These are phyloP conservation scores for Tangachromis dhanisi DNA, from an alignment of 2,113 vertebrate genomes.

Conservation along the genomic window DNA sequence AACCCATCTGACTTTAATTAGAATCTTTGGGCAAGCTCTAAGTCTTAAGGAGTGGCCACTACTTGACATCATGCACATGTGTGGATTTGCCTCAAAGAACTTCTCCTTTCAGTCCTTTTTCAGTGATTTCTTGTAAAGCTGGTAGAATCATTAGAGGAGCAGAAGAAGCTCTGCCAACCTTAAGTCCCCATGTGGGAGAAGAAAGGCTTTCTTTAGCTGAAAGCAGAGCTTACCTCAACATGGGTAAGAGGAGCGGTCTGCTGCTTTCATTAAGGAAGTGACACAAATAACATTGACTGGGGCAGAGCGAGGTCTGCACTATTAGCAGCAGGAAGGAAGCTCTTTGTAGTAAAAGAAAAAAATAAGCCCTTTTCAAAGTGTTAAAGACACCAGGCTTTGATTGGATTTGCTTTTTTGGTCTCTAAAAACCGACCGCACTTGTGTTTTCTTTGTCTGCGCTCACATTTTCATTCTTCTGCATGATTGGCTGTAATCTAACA, in stretches of 20 bases:
- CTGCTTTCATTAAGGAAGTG: conserved; percentile 67
- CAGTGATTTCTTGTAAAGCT: conserved; percentile 46
- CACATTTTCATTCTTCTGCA: background rate
- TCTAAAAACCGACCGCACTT: background rate
- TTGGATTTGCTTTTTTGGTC: background rate
- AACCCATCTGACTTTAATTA: background rate
- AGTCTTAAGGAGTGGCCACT: background rate
- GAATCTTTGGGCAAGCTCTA: background rate
- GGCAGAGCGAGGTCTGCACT: conserved; percentile 28
- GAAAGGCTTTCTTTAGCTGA: conserved; percentile 80
- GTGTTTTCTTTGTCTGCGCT: background rate
- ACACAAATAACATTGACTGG: conserved; percentile 53
- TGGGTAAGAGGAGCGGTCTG: conserved; percentile 50
- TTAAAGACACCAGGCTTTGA: background rate
- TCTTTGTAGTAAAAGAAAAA: conserved; percentile 48
- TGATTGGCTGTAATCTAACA: background rate
- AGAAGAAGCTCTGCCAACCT: conserved; percentile 86
- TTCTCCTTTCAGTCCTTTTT: conserved; percentile 33
- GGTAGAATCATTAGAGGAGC: conserved; percentile 66
- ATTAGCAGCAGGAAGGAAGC: conserved; percentile 41
- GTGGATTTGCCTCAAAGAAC: conserved; percentile 36
- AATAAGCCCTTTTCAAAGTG: conserved; percentile 10
- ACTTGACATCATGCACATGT: conserved; percentile 27
- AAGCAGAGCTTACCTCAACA: conserved; percentile 44
- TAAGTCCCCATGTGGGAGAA: conserved; percentile 78